Evolutionary conservation across 2,797 vertebrate genomes (phyloP), one percentile per base, ranked within the genome.

Genomic region (Protosalanx chinensis): DNA sequence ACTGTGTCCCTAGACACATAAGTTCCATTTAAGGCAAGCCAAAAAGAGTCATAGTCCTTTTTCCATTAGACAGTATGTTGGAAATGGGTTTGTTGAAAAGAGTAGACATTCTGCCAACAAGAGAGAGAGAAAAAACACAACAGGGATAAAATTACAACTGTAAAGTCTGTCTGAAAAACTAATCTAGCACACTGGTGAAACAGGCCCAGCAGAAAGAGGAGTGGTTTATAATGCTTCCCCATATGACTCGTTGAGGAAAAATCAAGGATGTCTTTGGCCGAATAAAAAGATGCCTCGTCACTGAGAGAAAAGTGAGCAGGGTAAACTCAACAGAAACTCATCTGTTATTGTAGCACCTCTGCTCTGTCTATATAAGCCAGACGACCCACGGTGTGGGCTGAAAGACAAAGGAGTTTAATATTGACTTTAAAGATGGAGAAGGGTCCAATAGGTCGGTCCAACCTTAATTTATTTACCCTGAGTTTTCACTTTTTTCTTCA

Each of bases 281-380:
- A 46, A 46, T 46, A 13, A 12, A 46, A 46, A 46, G 10, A 2
- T 4, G 35, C 35, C 6, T 62, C 18, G 8, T 62, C 27, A 6
- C 32, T 61, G 59, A 61, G 27, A 62, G 41, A 62, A 62, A 30
- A 30, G 61, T 63, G 61, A 63, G n/a, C 18, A 57, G 18, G 32
- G 51, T 68, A 57, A 23, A 32, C 3, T 10, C 18, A n/a, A 29
- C 5, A 33, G 68, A 61, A 49, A 59, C 58, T 30, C 33, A 46
- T 66, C 37, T 49, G 35, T 70, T 61, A 46, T 46, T 57, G 6
- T 1, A 12, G 33, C 6, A 27, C n/a, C n/a, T 58, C 32, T 37
- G 32, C 37, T n/a, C 56, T 41, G 6, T 29, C 7, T 60, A 27
- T 27, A 46, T 60, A 49, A 12, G 30, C 4, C 16, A 35, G 23